Percentiles rank a stretch among this genome's conserved stretches.
These are phyloP conservation scores for Bombus consobrinus DNA, from an alignment of 1,140 invertebrate genomes.

Conservation along the genomic window DNA sequence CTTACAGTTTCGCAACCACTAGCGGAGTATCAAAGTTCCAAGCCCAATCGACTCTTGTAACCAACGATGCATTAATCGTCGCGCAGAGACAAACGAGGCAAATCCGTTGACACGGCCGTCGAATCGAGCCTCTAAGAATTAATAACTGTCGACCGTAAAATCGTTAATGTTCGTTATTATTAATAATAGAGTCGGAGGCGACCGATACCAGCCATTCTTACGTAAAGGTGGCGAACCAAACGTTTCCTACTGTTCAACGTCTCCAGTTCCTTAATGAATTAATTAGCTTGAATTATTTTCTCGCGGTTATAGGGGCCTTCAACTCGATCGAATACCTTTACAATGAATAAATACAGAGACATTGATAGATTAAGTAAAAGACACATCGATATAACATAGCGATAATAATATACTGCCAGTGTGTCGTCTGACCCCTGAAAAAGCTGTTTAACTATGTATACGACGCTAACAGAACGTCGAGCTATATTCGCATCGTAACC, in stretches of 20 bases:
- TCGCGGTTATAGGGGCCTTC: background rate
- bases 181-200: constrained; percentile 20
- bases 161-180: constrained; percentile 58
- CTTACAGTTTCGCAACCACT: constrained; percentile 19
- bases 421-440: too few species aligned
- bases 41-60: constrained; percentile 23
- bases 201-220: background rate
- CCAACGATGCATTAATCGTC: constrained; percentile 53
- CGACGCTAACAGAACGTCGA: background rate
- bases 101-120: constrained; percentile 36
- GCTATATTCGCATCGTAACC: too few species aligned
- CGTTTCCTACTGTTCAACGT: background rate
- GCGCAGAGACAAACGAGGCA: constrained; percentile 53
- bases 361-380: too few species aligned
- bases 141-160: constrained; percentile 51
- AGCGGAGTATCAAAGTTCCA: constrained; percentile 31
- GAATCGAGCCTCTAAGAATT: constrained; percentile 53
- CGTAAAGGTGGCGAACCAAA: background rate
- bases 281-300: background rate
- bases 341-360: too few species aligned
- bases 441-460: too few species aligned
- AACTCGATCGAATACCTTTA: too few species aligned
- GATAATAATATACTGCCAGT: too few species aligned
- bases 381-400: too few species aligned
- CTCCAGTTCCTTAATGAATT: background rate